Evolutionary conservation across 2,113 vertebrate species (phyloP).

Genomic region (Illadopsis cleaveri): DNA sequence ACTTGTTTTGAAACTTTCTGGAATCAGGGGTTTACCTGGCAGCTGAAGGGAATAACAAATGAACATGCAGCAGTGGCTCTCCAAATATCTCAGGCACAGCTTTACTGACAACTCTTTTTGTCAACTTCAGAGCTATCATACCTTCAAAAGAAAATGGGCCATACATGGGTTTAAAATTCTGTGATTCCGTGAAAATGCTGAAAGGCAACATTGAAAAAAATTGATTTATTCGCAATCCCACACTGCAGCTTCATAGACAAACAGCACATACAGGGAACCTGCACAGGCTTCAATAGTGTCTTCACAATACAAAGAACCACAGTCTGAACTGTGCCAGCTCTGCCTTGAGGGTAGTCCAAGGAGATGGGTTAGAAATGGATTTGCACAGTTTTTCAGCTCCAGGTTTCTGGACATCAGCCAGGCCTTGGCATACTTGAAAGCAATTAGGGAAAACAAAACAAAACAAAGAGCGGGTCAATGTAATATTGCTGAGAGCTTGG

Average conservation of each 20-base stretch:
- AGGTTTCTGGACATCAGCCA: neutral
- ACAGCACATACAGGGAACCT: neutral
- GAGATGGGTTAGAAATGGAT: neutral
- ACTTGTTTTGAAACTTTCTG: neutral
- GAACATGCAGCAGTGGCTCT: neutral
- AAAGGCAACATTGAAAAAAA: neutral
- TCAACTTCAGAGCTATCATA: neutral
- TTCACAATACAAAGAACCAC: neutral
- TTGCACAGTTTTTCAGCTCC: neutral
- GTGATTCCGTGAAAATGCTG: too few relatives aligned
- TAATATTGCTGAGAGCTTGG: constrained; percentile 5
- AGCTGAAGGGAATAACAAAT: neutral
- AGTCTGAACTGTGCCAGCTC: neutral
- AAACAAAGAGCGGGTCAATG: constrained; percentile 2
- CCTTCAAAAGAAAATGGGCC: neutral
- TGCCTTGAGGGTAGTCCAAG: neutral
- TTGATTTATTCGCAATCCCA: neutral
- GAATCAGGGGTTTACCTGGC: neutral
- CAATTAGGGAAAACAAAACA: constrained; percentile 22
- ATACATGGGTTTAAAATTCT: neutral
- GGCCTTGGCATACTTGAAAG: constrained; percentile 9
- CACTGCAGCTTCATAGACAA: neutral
- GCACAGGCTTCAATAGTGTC: neutral
- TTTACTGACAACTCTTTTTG: neutral
- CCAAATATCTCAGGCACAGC: neutral